A percentile compares a stretch with the other conserved stretches of the same genome.
Conservation (phyloP, 2,888 invertebrate species). For the Tromatobia lineatoria region DNA sequence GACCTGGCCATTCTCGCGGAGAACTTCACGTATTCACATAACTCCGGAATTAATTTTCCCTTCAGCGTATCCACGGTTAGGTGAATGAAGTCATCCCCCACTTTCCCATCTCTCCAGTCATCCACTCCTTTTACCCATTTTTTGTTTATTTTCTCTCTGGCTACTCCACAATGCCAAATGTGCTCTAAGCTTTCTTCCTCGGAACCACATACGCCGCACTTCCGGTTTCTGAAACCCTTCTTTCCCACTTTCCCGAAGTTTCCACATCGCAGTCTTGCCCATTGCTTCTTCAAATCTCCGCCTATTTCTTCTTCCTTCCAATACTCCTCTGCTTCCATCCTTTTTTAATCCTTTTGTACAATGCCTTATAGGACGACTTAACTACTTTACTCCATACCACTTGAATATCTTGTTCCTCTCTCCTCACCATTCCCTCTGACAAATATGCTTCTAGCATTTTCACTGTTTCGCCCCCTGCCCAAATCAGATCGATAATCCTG, state of each 20-base stretch:
- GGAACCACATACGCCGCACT: no score
- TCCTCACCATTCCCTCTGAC: constrained; percentile 1
- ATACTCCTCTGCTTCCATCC: neutral
- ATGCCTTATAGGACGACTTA: neutral
- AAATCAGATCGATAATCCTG: neutral
- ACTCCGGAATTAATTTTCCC: neutral
- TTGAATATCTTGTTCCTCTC: neutral
- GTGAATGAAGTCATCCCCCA: neutral
- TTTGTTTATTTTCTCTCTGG: no score
- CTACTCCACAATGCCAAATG: no score
- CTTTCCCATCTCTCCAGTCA: no score
- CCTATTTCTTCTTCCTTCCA: neutral
- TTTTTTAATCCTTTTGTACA: neutral
- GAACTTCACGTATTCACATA: neutral
- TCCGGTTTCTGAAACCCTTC: no score
- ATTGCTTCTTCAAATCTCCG: constrained; percentile 24
- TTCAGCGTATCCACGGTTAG: neutral
- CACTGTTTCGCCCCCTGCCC: neutral
- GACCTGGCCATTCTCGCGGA: neutral
- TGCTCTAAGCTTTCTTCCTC: no score
- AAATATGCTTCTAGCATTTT: neutral
- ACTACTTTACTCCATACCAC: neutral
- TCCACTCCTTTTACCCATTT: no score
- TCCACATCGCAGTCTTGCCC: constrained; percentile 14
- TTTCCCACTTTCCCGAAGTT: no score